Conservation (phyloP, 2,113 vertebrate species). For the Toxostoma redivivum region DNA sequence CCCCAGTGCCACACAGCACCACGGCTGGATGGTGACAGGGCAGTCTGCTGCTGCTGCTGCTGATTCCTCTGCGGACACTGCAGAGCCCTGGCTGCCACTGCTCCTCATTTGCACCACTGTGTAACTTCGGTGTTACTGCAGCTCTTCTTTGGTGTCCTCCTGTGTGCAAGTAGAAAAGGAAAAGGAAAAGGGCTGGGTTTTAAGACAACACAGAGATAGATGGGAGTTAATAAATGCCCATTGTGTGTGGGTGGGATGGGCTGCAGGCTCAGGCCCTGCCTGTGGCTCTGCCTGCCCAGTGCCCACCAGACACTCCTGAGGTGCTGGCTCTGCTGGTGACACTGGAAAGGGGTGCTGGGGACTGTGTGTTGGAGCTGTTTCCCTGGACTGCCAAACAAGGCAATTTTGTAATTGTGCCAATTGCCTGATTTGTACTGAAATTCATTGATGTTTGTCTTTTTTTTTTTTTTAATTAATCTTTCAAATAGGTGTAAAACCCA, state of each 20-base stretch:
- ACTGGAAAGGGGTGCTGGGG: not conserved
- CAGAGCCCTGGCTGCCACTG: not conserved
- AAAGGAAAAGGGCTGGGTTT: not conserved
- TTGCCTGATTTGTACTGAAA: not conserved
- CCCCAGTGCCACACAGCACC: too few relatives aligned
- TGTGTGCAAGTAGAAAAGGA: not conserved
- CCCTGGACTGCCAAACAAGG: not conserved
- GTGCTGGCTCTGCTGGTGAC: not conserved
- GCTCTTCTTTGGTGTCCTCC: not conserved
- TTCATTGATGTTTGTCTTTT: not conserved
- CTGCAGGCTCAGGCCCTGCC: not conserved
- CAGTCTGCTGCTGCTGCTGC: not conserved
- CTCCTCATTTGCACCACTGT: rapidly evolving
- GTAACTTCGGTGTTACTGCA: not conserved
- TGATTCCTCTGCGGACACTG: not conserved
- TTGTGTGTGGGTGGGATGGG: rapidly evolving
- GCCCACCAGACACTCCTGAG: not conserved
- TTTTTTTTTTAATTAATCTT: not conserved
- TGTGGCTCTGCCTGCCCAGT: not conserved
- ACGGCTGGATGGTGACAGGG: not conserved
- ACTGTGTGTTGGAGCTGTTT: not conserved
- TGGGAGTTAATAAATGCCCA: not conserved
- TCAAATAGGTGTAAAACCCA: slow-evolving; percentile 18
- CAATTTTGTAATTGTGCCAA: not conserved
- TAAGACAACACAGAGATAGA: not conserved